These are phyloP conservation scores for Synaphobranchus kaupii DNA, from an alignment of 2,797 vertebrate species.

Conservation along the genomic window DNA sequence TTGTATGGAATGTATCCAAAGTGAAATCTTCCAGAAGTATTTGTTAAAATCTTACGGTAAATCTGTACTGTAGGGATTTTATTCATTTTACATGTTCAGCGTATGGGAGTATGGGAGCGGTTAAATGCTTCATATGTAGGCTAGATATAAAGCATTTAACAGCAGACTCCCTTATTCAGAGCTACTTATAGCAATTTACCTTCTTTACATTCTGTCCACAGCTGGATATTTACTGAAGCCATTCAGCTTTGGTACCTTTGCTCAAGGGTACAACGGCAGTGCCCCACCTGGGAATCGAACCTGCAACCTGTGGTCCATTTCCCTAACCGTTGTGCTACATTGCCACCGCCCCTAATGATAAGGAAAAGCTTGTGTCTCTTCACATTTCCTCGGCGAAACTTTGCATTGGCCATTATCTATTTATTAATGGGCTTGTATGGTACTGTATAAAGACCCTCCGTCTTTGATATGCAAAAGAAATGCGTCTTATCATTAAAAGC, in stretches of 20 bases:
- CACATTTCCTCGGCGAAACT: neutral
- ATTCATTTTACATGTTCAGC: neutral
- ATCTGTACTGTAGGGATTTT: no score
- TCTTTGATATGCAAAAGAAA: slow-evolving; percentile 16
- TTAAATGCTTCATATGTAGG: no score
- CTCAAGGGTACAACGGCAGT: no score
- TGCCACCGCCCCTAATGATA: no score
- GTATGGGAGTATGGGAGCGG: no score
- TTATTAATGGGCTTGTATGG: neutral
- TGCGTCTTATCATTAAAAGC: neutral
- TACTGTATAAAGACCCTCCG: neutral
- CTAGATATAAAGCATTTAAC: no score
- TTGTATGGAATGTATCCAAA: neutral
- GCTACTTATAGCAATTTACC: no score
- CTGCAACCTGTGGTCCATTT: neutral
- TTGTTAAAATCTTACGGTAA: neutral
- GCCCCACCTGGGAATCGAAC: no score
- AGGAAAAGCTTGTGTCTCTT: neutral
- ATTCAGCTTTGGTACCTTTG: no score
- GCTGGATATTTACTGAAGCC: no score
- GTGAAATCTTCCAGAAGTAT: neutral
- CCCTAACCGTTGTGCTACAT: neutral
- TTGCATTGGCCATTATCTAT: neutral
- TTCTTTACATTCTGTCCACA: no score
- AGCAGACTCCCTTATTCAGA: no score